Conservation (phyloP, 2,888 invertebrate species). For the Eustalomyia histrio region DNA sequence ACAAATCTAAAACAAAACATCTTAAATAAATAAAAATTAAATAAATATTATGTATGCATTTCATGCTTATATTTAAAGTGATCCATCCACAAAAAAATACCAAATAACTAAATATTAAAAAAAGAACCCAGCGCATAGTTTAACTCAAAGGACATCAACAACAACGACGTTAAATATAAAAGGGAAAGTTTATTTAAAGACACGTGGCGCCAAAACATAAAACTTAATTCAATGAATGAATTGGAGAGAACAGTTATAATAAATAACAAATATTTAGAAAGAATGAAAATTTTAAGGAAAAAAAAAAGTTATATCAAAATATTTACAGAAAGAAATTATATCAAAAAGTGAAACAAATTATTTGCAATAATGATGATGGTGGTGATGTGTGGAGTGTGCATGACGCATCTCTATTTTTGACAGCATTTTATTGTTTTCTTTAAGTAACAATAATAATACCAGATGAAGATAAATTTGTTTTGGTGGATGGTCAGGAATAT, state of each 20-base stretch:
- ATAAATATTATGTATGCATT: slow-evolving; percentile 23
- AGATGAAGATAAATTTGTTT: background rate
- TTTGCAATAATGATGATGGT: background rate
- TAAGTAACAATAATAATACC: too few species aligned
- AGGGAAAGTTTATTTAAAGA: slow-evolving; percentile 39
- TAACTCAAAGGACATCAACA: background rate
- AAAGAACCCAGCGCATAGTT: background rate
- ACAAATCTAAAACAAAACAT: background rate
- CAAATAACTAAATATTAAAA: background rate
- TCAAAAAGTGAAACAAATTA: background rate
- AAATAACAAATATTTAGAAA: slow-evolving; percentile 46
- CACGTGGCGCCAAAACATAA: slow-evolving; percentile 60
- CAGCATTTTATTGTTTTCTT: slow-evolving; percentile 7
- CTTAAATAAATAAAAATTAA: slow-evolving; percentile 8
- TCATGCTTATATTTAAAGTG: slow-evolving; percentile 21
- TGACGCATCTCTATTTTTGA: slow-evolving; percentile 29
- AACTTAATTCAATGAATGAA: background rate
- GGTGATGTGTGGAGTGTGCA: background rate
- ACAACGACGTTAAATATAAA: slow-evolving; percentile 4
- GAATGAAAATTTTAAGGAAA: slow-evolving; percentile 38
- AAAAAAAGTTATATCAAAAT: slow-evolving; percentile 51
- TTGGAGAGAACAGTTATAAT: slow-evolving; percentile 2
- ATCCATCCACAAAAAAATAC: slow-evolving; percentile 18
- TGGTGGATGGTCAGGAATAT: background rate
- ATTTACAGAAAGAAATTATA: slow-evolving; percentile 33